phyloP scores from a whole-genome alignment of 2,113 vertebrate species.

The Coryphaenoides rupestris region DNA sequence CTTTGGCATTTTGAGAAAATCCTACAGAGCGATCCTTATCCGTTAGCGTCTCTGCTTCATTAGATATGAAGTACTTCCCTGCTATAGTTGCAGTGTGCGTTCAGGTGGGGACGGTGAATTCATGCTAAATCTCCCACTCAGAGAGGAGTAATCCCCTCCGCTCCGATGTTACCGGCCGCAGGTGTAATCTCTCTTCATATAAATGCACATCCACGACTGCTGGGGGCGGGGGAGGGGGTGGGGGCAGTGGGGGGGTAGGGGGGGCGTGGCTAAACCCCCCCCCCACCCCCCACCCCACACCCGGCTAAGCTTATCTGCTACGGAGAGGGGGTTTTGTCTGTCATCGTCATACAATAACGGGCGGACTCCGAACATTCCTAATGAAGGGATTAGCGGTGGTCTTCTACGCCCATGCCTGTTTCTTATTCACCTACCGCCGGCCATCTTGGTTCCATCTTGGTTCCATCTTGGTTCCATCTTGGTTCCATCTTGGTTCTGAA shows the following conservation, averaged over 20 bases:
- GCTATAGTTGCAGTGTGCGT: not conserved
- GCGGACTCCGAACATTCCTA: slow-evolving; percentile 34
- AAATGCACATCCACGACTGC: too few relatives aligned
- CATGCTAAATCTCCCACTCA: too few relatives aligned
- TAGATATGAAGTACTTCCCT: slow-evolving; percentile 8
- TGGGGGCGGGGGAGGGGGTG: not conserved
- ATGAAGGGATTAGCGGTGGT: slow-evolving; percentile 56
- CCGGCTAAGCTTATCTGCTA: slow-evolving; percentile 36
- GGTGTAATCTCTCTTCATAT: too few relatives aligned
- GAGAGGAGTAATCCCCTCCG: too few relatives aligned
- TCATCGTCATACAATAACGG: slow-evolving; percentile 16
- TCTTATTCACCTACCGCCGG: slow-evolving; percentile 4
- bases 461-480: too few relatives aligned
- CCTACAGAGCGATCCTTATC: slow-evolving; percentile 2
- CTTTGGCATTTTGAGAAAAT: slow-evolving; percentile 26
- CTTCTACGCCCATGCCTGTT: slow-evolving; percentile 39
- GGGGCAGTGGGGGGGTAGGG: not conserved
- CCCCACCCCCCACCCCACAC: slow-evolving; percentile 24
- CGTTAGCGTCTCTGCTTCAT: not conserved
- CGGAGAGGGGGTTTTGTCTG: slow-evolving; percentile 18
- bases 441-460: too few relatives aligned
- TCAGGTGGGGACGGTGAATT: too few relatives aligned
- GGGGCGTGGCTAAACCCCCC: slow-evolving; percentile 24
- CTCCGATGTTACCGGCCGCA: too few relatives aligned
- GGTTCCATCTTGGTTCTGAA: too few relatives aligned